phyloP scores from a whole-genome alignment of 2,888 invertebrate genomes.

The Galeopsomyia nigrocyanea region DNA sequence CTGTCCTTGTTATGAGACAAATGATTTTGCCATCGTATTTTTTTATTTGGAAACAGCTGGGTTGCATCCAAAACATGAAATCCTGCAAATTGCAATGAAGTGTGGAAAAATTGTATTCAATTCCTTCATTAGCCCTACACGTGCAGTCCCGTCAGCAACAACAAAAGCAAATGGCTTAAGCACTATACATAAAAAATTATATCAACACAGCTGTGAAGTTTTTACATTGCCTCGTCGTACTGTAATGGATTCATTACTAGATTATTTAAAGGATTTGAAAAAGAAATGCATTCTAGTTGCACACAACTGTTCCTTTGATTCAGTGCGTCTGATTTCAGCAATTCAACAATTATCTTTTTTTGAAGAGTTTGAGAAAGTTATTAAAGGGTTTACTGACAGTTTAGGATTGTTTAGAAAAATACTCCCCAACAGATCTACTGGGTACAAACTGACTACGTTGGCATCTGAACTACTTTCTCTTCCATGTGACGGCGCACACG shows the following conservation, averaged over 20 bases:
- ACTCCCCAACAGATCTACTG: neutral
- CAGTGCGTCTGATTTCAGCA: neutral
- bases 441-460: slow-evolving; percentile 13
- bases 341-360: slow-evolving; percentile 3
- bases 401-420: slow-evolving; percentile 18
- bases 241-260: too few relatives aligned
- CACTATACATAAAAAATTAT: neutral
- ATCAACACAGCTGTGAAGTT: too few relatives aligned
- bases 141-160: neutral
- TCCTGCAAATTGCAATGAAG: slow-evolving; percentile 4
- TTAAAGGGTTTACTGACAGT: slow-evolving; percentile 21
- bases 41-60: too few relatives aligned
- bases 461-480: neutral
- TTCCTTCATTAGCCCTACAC: too few relatives aligned
- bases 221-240: too few relatives aligned
- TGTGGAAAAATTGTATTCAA: neutral
- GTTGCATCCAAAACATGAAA: neutral
- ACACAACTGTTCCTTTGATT: slow-evolving; percentile 9
- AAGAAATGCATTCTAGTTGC: neutral
- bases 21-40: too few relatives aligned
- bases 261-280: too few relatives aligned
- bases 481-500: slow-evolving; percentile 10
- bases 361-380: neutral
- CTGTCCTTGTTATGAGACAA: too few relatives aligned
- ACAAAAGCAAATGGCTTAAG: slow-evolving; percentile 4